These are phyloP conservation scores for Pristiophorus japonicus DNA, from an alignment of 2,113 vertebrate species.

Conservation along the genomic window DNA sequence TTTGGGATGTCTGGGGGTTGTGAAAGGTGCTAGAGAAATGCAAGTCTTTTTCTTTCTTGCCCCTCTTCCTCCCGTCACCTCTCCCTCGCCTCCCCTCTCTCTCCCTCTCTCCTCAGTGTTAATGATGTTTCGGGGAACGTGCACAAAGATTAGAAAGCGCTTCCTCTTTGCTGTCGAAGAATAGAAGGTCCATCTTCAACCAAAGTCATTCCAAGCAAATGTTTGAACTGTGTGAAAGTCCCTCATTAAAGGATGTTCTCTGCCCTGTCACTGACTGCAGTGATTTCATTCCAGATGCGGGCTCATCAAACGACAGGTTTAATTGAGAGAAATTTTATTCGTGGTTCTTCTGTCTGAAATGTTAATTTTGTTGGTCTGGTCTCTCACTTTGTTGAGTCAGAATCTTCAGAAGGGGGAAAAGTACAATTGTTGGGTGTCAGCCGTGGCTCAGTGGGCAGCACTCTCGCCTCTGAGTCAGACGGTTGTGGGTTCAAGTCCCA, in stretches of 20 bases:
- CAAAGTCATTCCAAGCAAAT: background rate
- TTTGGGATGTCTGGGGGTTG: no score
- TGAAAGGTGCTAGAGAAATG: no score
- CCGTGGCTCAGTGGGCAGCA: no score
- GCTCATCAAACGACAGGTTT: background rate
- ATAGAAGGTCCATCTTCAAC: background rate
- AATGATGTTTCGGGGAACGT: background rate
- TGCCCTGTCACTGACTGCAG: background rate
- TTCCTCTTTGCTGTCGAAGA: background rate
- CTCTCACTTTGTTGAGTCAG: background rate
- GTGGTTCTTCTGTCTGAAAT: background rate
- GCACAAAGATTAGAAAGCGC: background rate
- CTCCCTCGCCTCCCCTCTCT: background rate
- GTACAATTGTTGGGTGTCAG: no score
- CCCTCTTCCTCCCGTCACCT: background rate
- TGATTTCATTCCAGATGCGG: background rate
- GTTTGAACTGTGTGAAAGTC: background rate
- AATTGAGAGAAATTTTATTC: background rate
- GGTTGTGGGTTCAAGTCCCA: no score
- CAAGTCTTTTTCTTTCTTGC: rapidly evolving
- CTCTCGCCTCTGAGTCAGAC: no score
- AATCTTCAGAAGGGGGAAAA: no score
- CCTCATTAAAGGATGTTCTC: background rate
- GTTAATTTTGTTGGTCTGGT: background rate
- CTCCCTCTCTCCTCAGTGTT: background rate